phyloP scores from a whole-genome alignment of 2,888 invertebrate species.

The Lypha dubia region DNA sequence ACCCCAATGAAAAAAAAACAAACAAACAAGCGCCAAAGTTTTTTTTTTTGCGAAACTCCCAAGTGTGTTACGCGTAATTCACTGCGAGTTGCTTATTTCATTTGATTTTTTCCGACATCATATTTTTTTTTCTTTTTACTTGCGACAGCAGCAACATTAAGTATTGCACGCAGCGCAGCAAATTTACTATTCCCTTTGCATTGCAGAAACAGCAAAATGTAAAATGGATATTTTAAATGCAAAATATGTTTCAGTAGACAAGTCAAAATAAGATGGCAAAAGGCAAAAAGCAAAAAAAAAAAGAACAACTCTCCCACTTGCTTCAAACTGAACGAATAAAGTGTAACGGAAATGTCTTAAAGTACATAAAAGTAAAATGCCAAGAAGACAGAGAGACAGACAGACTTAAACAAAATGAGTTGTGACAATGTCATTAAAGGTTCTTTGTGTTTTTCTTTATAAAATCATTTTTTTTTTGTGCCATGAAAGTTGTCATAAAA shows the following conservation, averaged over 20 bases:
- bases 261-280: background rate
- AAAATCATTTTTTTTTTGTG: background rate
- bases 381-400: background rate
- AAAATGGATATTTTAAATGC: slow-evolving; percentile 28
- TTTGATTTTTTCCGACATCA: slow-evolving; percentile 13
- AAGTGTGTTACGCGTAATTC: slow-evolving; percentile 45
- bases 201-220: slow-evolving; percentile 4
- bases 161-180: slow-evolving; percentile 56
- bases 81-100: slow-evolving; percentile 26
- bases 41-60: slow-evolving; percentile 30
- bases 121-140: slow-evolving; percentile 55
- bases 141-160: slow-evolving; percentile 66
- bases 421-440: background rate
- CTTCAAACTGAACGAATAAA: background rate
- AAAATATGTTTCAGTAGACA: slow-evolving; percentile 36
- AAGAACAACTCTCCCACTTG: background rate
- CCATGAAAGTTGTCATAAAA: background rate
- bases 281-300: background rate
- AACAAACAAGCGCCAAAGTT: background rate
- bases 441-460: background rate
- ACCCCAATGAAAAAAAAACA: slow-evolving; percentile 8
- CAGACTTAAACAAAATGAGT: slow-evolving; percentile 1
- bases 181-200: slow-evolving; percentile 37
- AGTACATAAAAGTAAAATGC: slow-evolving; percentile 1
- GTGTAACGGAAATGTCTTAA: slow-evolving; percentile 10